Base-by-base conservation (phyloP, 2,888 invertebrate genomes). In the Trypoxylon attenuatum region DNA sequence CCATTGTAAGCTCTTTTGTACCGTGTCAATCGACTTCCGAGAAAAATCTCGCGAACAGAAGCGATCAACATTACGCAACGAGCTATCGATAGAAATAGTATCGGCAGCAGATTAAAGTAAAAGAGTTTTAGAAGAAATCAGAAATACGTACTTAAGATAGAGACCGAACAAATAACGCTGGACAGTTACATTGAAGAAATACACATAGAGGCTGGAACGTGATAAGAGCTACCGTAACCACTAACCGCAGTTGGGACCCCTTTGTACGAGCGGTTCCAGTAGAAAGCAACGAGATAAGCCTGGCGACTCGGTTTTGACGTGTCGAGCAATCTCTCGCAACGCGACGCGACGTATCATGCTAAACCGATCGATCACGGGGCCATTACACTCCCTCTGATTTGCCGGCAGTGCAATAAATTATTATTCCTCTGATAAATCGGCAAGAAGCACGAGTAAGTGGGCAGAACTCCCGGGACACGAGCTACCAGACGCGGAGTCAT, bases 361-460 rank as follows among this genome's bases (percentile, higher is more conserved):
- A 29, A 52, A 51, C 38, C 71, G 66, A 81, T 79, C 73, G 73
- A 75, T 79, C 73, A 72, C 71, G 66, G 64, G 50, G 52, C 72
- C 67, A 69, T 76, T 77, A 72, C 62, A 69, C 73, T 73, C 73
- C 76, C 65, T 60, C n/a, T n/a, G 67, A 58, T 65, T 42, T 51
- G 49, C 62, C 57, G 65, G 59, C 66, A 54, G 52, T 39, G 47
- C 51, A 41, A 71, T 77, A 73, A 80, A 75, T 78, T 77, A 81
- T 80, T 78, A 73, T n/a, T n/a, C 73, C 45, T 47, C 70, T 58
- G 74, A 77, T 77, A 76, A 81, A 79, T 79, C 66, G 69, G 72
- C 73, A 76, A 79, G 74, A 65, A 73, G 70, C 50, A 43, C 47
- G 29, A 39, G 38, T 41, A 51, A 21, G 10, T n/a, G n/a, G n/a